Conservation (phyloP, 2,888 invertebrate genomes). For the Caenorhabditis sp. region DNA sequence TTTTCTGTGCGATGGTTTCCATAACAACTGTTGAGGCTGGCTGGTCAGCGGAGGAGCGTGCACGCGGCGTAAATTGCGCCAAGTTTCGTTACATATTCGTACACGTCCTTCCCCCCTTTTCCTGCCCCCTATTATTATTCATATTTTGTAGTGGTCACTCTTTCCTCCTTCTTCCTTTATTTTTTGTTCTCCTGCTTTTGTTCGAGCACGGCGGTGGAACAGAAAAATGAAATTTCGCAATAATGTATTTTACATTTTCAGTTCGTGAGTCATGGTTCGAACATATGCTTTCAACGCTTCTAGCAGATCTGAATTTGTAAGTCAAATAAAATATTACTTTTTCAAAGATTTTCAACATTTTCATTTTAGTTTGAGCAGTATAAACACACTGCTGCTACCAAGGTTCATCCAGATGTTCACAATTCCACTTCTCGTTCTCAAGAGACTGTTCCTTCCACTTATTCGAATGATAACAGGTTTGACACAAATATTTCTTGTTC, state of each 20-base stretch:
- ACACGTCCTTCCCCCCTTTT: constrained; percentile 39
- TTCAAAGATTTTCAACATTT: background rate
- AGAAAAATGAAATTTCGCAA: too few relatives aligned
- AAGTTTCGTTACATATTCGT: constrained; percentile 61
- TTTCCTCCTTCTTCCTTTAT: constrained; percentile 20
- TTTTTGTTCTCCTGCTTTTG: constrained; percentile 12
- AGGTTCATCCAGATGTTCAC: constrained; percentile 1
- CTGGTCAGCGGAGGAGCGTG: constrained; percentile 11
- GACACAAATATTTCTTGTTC: background rate
- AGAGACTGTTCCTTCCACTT: constrained; percentile 19
- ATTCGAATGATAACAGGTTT: constrained; percentile 39
- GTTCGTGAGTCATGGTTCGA: constrained; percentile 56
- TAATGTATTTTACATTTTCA: background rate
- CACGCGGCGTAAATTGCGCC: constrained; percentile 42
- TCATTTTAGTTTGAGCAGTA: constrained; percentile 48
- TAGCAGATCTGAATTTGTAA: constrained; percentile 50
- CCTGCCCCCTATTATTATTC: constrained; percentile 45
- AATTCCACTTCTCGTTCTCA: constrained; percentile 16
- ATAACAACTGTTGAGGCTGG: constrained; percentile 57
- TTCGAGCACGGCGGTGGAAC: too few relatives aligned
- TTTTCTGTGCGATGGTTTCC: constrained; percentile 61
- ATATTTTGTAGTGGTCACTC: constrained; percentile 59
- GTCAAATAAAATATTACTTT: too few relatives aligned
- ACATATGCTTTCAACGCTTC: constrained; percentile 68
- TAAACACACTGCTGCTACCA: constrained; percentile 51